These are phyloP conservation scores for Drosophila sechellia DNA, from an alignment of 1,140 invertebrate species.

Conservation along the genomic window DNA sequence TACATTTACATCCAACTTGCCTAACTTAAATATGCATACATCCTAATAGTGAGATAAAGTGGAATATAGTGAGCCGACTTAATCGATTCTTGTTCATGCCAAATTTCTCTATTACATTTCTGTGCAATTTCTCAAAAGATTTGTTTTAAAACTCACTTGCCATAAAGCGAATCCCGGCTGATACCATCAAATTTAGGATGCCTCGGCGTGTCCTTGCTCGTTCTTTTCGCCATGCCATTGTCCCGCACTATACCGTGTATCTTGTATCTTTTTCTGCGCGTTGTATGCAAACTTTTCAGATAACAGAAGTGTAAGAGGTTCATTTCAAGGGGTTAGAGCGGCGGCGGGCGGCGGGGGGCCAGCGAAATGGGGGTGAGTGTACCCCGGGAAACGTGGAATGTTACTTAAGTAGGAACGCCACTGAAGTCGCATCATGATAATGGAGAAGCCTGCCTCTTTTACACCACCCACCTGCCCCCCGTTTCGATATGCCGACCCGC, in stretches of 20 bases:
- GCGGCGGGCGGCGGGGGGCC: background rate
- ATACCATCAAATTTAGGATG: conserved; percentile 26
- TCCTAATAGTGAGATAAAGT: background rate
- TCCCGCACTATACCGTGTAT: conserved; percentile 36
- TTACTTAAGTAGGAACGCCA: conserved; percentile 76
- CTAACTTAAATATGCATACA: too few relatives aligned
- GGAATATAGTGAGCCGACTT: background rate
- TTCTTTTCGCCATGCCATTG: conserved; percentile 38
- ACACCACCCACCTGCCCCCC: background rate
- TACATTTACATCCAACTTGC: too few relatives aligned
- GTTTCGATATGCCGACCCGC: background rate
- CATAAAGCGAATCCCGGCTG: conserved; percentile 35
- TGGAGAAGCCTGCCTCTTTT: conserved; percentile 29
- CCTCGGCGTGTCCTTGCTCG: conserved; percentile 34
- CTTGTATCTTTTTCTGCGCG: conserved; percentile 32
- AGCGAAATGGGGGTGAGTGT: conserved; percentile 18
- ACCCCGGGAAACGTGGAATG: conserved; percentile 72
- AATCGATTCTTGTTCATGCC: background rate
- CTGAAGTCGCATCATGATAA: conserved; percentile 66
- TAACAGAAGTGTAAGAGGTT: conserved; percentile 6
- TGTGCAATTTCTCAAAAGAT: conserved; percentile 31
- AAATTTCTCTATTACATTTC: conserved; percentile 1
- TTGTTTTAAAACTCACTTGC: conserved; percentile 37
- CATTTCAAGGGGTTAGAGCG: conserved; percentile 1
- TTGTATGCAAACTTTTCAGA: conserved; percentile 43